A percentile compares a stretch with the other conserved stretches of the same genome.
Evolutionary conservation across 1,140 invertebrate species (phyloP).

Genomic region (Euura lappo): DNA sequence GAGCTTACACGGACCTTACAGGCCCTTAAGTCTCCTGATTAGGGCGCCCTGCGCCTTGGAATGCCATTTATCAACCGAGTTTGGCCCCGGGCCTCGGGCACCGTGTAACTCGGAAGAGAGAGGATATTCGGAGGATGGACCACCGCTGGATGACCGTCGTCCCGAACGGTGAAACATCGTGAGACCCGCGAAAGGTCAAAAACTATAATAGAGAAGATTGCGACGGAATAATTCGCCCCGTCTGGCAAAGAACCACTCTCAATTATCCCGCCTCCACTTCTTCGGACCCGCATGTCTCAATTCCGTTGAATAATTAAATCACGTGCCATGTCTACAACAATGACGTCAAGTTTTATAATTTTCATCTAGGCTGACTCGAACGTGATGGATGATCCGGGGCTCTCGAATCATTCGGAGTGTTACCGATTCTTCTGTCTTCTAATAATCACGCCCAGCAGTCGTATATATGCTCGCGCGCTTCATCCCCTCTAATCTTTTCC

Average conservation of each 20-base stretch:
- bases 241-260: background rate
- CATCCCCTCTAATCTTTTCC: no score
- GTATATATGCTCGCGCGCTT: no score
- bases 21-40: slow-evolving; percentile 12
- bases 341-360: background rate
- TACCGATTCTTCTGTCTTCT: no score
- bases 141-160: background rate
- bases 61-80: slow-evolving; percentile 11
- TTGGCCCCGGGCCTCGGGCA: background rate
- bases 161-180: no score
- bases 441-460: no score
- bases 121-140: background rate
- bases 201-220: no score
- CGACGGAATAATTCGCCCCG: background rate
- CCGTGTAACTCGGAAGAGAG: background rate
- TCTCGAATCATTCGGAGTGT: no score
- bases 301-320: background rate
- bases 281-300: background rate
- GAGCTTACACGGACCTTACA: slow-evolving; percentile 7
- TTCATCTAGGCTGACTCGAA: no score
- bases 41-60: background rate
- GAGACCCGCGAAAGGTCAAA: no score
- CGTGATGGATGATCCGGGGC: no score
- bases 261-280: background rate
- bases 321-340: background rate